phyloP scores from a whole-genome alignment of 2,888 invertebrate species.

The Galeruca laticollis region DNA sequence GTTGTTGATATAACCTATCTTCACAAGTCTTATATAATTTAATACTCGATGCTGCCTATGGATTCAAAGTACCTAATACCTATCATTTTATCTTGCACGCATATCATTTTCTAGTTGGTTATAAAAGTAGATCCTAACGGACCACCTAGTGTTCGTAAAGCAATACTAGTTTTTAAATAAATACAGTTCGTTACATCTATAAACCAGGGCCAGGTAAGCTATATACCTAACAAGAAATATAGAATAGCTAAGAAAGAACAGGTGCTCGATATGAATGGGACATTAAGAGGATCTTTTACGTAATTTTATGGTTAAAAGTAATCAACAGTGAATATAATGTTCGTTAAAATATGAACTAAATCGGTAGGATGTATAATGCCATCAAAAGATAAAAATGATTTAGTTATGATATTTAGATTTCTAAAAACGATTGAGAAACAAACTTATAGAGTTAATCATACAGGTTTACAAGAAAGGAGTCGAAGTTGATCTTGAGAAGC shows the following conservation, averaged over 20 bases:
- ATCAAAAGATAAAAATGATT: no score
- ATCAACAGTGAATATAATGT: no score
- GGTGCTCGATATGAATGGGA: neutral
- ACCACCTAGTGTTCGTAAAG: neutral
- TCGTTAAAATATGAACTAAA: no score
- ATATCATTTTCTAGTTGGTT: neutral
- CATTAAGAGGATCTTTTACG: neutral
- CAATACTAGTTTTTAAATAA: neutral
- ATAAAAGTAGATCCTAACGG: neutral
- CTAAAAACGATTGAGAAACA: no score
- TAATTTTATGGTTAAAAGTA: neutral
- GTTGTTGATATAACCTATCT: no score
- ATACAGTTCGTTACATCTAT: neutral
- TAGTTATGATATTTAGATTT: no score
- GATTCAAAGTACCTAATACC: neutral
- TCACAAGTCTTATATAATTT: no score
- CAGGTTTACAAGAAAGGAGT: no score
- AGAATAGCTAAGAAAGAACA: neutral
- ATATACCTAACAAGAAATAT: neutral
- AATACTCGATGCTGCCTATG: neutral
- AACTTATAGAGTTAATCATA: no score
- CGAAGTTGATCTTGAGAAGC: no score
- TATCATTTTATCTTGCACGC: neutral
- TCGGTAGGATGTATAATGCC: no score
- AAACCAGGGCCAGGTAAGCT: neutral